A percentile compares a stretch with the other conserved stretches of the same genome.
Evolutionary conservation across 2,113 vertebrate species (phyloP).

Genomic region (Mirza zaza): DNA sequence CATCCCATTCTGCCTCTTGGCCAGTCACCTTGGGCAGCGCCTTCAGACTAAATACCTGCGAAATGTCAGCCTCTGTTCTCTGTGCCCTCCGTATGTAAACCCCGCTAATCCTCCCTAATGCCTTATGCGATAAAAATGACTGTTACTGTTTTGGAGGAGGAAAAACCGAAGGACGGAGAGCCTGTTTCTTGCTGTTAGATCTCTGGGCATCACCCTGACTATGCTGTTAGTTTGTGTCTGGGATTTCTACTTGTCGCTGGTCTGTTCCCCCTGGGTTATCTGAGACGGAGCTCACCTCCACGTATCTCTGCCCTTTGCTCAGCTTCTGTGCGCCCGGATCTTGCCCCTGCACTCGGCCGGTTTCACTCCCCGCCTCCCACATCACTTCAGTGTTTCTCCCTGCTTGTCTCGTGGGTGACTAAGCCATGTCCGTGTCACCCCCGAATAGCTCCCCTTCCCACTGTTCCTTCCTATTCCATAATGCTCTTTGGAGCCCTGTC

Average conservation of each 20-base stretch:
- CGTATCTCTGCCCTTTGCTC: background rate
- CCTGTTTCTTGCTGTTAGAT: background rate
- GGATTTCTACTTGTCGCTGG: background rate
- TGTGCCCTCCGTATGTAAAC: rapidly evolving
- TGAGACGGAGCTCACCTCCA: background rate
- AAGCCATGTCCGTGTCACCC: background rate
- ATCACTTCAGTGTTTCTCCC: background rate
- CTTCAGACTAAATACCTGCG: background rate
- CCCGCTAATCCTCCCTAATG: background rate
- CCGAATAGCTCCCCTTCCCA: background rate
- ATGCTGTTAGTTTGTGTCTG: background rate
- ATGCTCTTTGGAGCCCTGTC: background rate
- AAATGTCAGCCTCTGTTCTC: background rate
- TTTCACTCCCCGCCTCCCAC: background rate
- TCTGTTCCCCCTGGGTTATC: background rate
- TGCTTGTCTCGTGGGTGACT: background rate
- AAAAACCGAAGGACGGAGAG: background rate
- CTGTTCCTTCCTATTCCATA: background rate
- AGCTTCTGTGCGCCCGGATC: background rate
- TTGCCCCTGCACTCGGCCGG: rapidly evolving
- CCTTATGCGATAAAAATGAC: background rate
- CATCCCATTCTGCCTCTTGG: background rate
- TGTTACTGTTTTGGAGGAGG: background rate
- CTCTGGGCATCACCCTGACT: background rate
- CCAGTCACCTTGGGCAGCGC: background rate